These are phyloP conservation scores for Frieseomelitta varia DNA, from an alignment of 1,140 invertebrate species.

Conservation along the genomic window DNA sequence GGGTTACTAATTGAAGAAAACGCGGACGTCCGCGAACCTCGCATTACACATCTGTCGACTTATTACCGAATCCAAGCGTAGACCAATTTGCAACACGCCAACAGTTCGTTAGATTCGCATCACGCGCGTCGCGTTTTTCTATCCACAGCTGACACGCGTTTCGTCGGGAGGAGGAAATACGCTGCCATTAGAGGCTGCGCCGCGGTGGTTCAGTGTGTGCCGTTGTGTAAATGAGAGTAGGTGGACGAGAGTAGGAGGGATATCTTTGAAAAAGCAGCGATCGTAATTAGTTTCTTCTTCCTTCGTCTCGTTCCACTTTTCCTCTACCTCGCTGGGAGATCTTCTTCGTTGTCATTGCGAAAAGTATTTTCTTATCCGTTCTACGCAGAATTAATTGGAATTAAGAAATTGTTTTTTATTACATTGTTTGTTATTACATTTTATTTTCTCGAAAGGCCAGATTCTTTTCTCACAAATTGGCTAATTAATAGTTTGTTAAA, in stretches of 20 bases:
- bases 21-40: background rate
- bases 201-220: background rate
- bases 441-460: background rate
- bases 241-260: constrained; percentile 4
- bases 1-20: constrained; percentile 14
- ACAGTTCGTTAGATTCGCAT: constrained; percentile 54
- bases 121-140: constrained; percentile 10
- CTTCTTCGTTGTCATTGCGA: background rate
- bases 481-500: background rate
- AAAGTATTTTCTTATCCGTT: background rate
- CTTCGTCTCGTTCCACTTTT: background rate
- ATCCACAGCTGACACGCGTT: background rate
- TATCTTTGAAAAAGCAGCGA: background rate
- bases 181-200: background rate
- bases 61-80: background rate
- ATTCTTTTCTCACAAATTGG: background rate
- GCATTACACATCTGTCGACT: constrained; percentile 10
- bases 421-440: too few relatives aligned
- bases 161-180: constrained; percentile 8
- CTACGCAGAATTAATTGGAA: too few relatives aligned
- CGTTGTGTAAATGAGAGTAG: constrained; percentile 31
- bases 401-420: background rate
- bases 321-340: background rate
- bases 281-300: background rate
- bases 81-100: constrained; percentile 33